Base-by-base conservation (phyloP, 1,140 invertebrate species). In the Dysdera silvatica region DNA sequence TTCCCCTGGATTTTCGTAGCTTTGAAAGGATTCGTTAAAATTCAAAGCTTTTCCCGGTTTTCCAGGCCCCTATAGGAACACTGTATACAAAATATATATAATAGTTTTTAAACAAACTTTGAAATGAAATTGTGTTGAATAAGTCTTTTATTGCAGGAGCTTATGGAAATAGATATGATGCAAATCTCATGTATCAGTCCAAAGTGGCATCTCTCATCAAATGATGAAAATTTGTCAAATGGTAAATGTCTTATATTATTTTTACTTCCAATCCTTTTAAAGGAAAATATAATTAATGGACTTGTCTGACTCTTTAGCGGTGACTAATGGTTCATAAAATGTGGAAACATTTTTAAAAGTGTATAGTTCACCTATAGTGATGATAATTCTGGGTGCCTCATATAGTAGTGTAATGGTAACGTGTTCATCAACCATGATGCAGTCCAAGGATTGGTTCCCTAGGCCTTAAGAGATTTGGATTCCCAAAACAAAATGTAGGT, bases 181-280 rank as follows among this genome's bases (percentile, higher is more conserved):
- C 63, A 65, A 40, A 57, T 65, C 37, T 59, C 63, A n/a, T 54
- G 63, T 10, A 57, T 65, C 28, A 65, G 63, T 55, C 51, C 59
- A 60, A 35, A 65, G 29, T 65, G 63, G 63, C 60, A 51, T 28
- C 43, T 65, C 18, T 31, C 51, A 31, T 41, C 63, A 40, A 43
- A 37, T 37, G 61, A 63, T 40, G 61, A 63, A 20, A 63, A 47
- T 49, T 63, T 41, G 28, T 33, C 52, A 33, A 63, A 45, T 40
- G 51, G 61, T 63, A 20, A 33, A 6, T 7, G 55, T 45, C 3
- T 3, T 10, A 28, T 10, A 28, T 49, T 49, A 28, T 29, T 1
- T 4, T 49, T 12, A 7, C n/a, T n/a, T n/a, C n/a, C n/a, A n/a
- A n/a, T n/a, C n/a, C n/a, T n/a, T n/a, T n/a, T n/a, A n/a, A n/a